Percentiles rank a stretch among this genome's conserved stretches.
Evolutionary conservation across 2,113 vertebrate genomes (phyloP).

Genomic region (Callithrix jacchus): DNA sequence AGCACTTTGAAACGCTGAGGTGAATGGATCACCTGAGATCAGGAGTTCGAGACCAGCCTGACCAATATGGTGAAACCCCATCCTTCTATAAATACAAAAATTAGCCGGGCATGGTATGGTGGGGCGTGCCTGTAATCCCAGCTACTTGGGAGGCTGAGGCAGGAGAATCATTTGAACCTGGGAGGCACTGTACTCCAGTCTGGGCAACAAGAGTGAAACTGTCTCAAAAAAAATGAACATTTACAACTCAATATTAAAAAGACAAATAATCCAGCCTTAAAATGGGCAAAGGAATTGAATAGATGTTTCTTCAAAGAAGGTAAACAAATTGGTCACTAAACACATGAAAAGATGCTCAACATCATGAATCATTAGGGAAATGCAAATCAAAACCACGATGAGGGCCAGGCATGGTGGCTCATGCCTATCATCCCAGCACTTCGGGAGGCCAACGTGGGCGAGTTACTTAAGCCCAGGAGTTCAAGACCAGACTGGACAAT

Average conservation of each 20-base stretch:
- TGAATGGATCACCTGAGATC: background rate
- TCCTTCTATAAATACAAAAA: background rate
- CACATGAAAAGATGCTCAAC: background rate
- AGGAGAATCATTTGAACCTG: background rate
- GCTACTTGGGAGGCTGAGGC: background rate
- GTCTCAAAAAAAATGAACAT: background rate
- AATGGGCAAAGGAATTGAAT: background rate
- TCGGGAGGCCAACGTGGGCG: no score
- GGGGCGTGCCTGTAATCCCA: background rate
- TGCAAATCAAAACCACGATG: background rate
- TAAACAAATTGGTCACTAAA: background rate
- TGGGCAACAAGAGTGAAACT: background rate
- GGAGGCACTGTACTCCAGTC: background rate
- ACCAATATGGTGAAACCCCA: background rate
- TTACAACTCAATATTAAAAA: background rate
- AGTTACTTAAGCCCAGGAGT: no score
- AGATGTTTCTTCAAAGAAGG: constrained; percentile 19
- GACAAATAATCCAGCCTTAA: background rate
- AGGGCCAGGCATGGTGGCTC: background rate
- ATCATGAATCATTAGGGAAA: background rate
- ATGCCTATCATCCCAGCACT: no score
- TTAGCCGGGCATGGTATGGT: background rate
- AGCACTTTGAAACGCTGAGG: background rate
- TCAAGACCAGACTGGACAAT: no score
- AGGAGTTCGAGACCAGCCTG: background rate